Percentiles rank a stretch among this genome's conserved stretches.
Conservation (phyloP, 2,113 vertebrate genomes). For the Actenoides hombroni region DNA sequence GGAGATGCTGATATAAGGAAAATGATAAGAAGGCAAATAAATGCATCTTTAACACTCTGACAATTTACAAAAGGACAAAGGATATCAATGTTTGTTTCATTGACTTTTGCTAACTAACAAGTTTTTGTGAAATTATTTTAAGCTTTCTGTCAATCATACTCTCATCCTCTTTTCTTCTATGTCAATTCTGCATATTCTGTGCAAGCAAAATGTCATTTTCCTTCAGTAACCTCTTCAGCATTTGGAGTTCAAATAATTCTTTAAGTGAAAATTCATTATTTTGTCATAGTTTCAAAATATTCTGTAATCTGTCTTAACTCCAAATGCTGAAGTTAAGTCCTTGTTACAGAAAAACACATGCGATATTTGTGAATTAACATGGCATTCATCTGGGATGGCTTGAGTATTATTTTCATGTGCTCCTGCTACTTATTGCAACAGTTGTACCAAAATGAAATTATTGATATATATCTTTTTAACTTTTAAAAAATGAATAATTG, state of each 20-base stretch:
- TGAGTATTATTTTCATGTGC: background rate
- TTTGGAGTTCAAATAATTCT: background rate
- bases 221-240: background rate
- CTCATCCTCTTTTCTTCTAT: background rate
- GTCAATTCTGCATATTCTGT: background rate
- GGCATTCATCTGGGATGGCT: background rate
- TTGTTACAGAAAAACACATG: background rate
- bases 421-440: background rate
- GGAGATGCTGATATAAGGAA: background rate
- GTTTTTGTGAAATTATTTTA: background rate
- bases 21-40: background rate
- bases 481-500: background rate
- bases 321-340: background rate
- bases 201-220: background rate
- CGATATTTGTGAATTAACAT: background rate
- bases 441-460: background rate
- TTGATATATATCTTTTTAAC: background rate
- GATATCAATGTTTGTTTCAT: background rate
- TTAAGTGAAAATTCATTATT: background rate
- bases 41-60: background rate
- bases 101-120: background rate
- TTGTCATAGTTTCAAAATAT: background rate
- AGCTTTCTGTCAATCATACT: background rate
- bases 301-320: background rate
- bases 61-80: conserved; percentile 14